Evolutionary conservation across 1,140 invertebrate genomes (phyloP).

Genomic region (Plutomurus gul): DNA sequence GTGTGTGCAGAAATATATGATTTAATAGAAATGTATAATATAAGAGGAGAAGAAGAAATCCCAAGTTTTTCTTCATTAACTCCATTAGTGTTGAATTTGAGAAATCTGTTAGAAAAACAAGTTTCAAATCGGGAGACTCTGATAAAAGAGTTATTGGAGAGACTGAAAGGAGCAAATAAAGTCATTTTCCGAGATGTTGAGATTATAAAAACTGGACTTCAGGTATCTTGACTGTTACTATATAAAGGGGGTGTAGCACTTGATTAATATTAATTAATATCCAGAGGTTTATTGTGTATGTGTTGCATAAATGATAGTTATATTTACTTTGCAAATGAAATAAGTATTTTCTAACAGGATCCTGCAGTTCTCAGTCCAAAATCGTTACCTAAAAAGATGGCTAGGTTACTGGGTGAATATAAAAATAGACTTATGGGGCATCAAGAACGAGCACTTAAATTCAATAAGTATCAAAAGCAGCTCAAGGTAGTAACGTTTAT

Average conservation of each 20-base stretch:
- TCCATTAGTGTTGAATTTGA: neutral
- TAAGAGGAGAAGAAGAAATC: neutral
- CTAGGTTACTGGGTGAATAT: neutral
- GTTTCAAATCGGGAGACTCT: constrained; percentile 29
- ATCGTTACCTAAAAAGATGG: constrained; percentile 32
- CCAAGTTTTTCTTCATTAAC: neutral
- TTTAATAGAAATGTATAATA: constrained; percentile 35
- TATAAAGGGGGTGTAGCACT: too few species aligned
- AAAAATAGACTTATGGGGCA: constrained; percentile 15
- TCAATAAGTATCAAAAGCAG: constrained; percentile 65
- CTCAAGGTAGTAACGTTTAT: too few species aligned
- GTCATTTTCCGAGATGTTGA: constrained; percentile 34
- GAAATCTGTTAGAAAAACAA: constrained; percentile 30
- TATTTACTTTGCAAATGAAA: neutral
- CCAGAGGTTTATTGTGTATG: too few species aligned
- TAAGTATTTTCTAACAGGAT: constrained; percentile 3
- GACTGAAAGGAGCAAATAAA: constrained; percentile 25
- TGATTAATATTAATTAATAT: too few species aligned
- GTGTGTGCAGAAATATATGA: constrained; percentile 39
- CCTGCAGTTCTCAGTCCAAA: constrained; percentile 34
- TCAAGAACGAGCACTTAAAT: constrained; percentile 68
- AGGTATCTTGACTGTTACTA: too few species aligned
- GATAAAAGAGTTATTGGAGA: constrained; percentile 30
- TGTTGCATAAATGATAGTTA: too few species aligned
- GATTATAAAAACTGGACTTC: neutral